Evolutionary conservation across 2,888 invertebrate genomes (phyloP), one percentile per base, ranked within the genome.

Genomic region (Drosophila tripunctata): DNA sequence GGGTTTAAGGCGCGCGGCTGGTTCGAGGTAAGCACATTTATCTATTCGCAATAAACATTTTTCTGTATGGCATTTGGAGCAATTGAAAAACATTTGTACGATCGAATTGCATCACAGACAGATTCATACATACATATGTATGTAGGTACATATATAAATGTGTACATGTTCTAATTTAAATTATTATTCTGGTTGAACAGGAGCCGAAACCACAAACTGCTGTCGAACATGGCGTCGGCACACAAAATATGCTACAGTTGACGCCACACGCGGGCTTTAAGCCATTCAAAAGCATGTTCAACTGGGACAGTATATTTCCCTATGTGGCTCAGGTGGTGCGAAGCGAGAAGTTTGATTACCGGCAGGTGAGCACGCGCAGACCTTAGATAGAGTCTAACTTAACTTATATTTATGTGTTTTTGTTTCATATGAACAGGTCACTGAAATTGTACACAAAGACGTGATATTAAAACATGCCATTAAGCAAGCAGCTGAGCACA

Each of bases 381-480:
- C 17, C 2, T 24, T 48, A 21, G 6, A 30, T 30, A 24, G 5
- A 3, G 30, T 44, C 43, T 36, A 56, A 72, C 1, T 5, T 14
- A n/a, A 22, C 6, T 31, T 2, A 30, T 36, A 19, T n/a, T 7
- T 14, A 40, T 30, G 10, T 30, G 8, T 3, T 27, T 27, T 6
- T 27, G 27, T 17, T 2, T 4, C 2, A 27, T 10, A n/a, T 10
- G 3, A 44, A n/a, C 38, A 91, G 91, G 90, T 91, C 10, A 89
- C 89, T 1, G 80, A 86, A 30, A 62, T 86, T 5, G 91, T 91
- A 2, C 91, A 96, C 70, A 93, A 94, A 67, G 96, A 97, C 90
- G 94, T 94, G 27, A 92, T 93, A 44, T 92, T 96, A 27, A 93
- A 94, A 69, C 92, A 93, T 57, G 96, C 96, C 0, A 93, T 97